Conservation (phyloP, 2,113 vertebrate species). For the Elachura formosa region DNA sequence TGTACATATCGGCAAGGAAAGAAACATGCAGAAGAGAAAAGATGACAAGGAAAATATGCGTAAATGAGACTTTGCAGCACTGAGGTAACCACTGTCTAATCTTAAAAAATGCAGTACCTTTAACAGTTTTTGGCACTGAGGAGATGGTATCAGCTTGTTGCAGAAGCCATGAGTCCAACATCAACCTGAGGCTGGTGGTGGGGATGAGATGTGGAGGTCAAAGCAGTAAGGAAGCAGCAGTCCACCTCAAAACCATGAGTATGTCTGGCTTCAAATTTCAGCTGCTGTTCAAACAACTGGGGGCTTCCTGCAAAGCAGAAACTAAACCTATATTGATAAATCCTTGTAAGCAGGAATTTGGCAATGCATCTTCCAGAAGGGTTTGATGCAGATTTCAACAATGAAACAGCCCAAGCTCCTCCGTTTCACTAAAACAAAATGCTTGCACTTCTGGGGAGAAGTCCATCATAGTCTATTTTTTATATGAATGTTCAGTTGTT, state of each 20-base stretch:
- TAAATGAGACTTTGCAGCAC: not conserved
- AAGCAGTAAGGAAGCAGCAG: not conserved
- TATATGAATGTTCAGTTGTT: not conserved
- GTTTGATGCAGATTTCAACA: not conserved
- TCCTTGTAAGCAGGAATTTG: not conserved
- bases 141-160: not conserved
- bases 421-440: not conserved
- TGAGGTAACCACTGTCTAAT: not conserved
- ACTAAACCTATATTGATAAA: not conserved
- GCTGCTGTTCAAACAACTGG: not conserved
- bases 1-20: not conserved
- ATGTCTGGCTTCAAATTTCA: not conserved
- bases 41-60: accelerated
- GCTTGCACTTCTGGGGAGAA: not conserved
- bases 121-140: not conserved
- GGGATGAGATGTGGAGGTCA: not conserved
- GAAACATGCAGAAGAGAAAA: not conserved
- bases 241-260: not conserved
- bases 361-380: not conserved
- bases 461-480: not conserved
- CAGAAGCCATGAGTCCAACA: not conserved
- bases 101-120: not conserved
- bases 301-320: not conserved
- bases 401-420: not conserved
- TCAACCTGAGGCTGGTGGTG: not conserved